Percentiles rank a stretch among this genome's conserved stretches.
phyloP scores from a whole-genome alignment of 2,797 vertebrate genomes.

The Lithobates sylvaticus region DNA sequence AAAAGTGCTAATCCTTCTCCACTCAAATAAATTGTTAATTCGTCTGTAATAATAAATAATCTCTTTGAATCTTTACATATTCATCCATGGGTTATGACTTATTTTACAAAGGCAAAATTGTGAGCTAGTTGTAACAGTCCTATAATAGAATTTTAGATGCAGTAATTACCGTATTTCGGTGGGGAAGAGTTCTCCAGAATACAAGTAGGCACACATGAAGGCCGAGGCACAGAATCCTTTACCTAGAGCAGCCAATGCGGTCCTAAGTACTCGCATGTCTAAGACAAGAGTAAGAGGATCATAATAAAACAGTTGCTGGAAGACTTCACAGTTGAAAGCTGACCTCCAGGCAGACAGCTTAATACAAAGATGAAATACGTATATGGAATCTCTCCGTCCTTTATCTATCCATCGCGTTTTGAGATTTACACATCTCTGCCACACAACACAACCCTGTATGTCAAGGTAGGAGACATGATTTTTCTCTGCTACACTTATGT shows the following conservation, averaged over 20 bases:
- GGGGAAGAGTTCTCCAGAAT: conserved; percentile 67
- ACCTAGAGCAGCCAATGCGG: conserved; percentile 62
- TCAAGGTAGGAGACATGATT: background rate
- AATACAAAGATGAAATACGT: background rate
- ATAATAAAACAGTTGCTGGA: background rate
- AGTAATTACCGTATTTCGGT: conserved; percentile 66
- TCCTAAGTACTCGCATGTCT: conserved; percentile 64
- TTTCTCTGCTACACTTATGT: background rate
- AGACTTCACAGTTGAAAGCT: too few species aligned
- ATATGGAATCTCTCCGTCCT: background rate
- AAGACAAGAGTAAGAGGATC: background rate
- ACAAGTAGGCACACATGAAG: conserved; percentile 63
- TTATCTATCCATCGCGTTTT: background rate
- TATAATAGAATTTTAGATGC: background rate
- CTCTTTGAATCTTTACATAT: too few species aligned
- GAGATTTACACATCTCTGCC: background rate
- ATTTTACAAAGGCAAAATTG: background rate
- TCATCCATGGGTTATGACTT: background rate
- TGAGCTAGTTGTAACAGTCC: background rate
- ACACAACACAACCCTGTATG: background rate
- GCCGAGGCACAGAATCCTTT: conserved; percentile 46
- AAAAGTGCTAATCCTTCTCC: too few species aligned
- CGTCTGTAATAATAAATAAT: too few species aligned
- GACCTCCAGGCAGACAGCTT: too few species aligned
- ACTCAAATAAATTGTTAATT: too few species aligned